Evolutionary conservation across 1,140 invertebrate genomes (phyloP).

Genomic region (Batillaria attramentaria): DNA sequence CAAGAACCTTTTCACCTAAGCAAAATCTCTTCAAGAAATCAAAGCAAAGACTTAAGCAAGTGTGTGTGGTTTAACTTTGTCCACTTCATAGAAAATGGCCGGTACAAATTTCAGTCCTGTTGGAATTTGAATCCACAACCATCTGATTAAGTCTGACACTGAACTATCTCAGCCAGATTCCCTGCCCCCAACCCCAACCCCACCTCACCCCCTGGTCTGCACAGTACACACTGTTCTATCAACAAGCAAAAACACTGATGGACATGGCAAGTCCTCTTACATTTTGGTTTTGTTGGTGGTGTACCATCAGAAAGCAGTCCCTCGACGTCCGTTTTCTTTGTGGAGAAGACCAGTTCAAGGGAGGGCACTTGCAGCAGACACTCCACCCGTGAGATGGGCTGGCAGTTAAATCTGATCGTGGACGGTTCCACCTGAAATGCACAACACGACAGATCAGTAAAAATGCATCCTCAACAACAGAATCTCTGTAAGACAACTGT

Average conservation of each 20-base stretch:
- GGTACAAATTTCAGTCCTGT: no score
- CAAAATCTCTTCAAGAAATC: no score
- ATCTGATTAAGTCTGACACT: no score
- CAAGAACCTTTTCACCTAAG: no score
- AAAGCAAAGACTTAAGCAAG: no score
- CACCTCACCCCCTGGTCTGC: background rate
- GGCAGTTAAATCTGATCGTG: slow-evolving; percentile 89
- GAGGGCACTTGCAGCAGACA: slow-evolving; percentile 95
- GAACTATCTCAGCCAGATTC: no score
- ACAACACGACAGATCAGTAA: background rate
- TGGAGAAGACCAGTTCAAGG: slow-evolving; percentile 80
- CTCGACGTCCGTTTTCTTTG: slow-evolving; percentile 70
- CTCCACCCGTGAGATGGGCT: slow-evolving; percentile 95
- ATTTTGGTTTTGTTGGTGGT: slow-evolving; percentile 61
- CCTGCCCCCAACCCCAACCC: no score
- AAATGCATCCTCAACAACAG: background rate
- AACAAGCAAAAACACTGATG: background rate
- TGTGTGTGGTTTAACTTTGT: no score
- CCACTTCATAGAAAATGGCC: no score
- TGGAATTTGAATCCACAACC: no score
- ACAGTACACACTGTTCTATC: background rate
- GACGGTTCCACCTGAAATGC: slow-evolving; percentile 91
- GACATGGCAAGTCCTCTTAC: slow-evolving; percentile 42
- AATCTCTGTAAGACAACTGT: background rate
- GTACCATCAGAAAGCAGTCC: slow-evolving; percentile 55